Evolutionary conservation across 1,140 invertebrate species (phyloP), one percentile per base, ranked within the genome.

Genomic region (Sitodiplosis mosellana): DNA sequence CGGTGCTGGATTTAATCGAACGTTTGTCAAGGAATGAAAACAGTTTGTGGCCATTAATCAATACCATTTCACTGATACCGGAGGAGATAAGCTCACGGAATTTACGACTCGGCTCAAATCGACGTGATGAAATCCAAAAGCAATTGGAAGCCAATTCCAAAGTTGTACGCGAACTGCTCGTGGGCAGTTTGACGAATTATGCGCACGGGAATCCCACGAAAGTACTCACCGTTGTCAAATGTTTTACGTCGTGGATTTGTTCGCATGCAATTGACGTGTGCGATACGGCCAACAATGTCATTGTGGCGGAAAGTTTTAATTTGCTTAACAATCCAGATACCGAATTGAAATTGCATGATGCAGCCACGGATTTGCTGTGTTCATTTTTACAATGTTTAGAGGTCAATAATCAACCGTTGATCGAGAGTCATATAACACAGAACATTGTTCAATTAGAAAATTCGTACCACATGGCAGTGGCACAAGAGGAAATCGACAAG

Each of bases 31-130:
- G 71, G 51, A 73, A 73, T 37, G 64, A 68, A 15, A 69, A 64
- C 50, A 80, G 76, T 63, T 62, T 81, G 47, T 84, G 78, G 74
- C 81, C 88, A 22, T 65, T 97, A 21, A 61, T 98, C 54, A 90
- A 96, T 75, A 79, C 97, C 49, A 72, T 98, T 37, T 93, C 81
- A 37, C 81, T 95, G 8, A 70, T 97, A 55, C 92, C 93, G n/a
- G 93, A 98, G 75, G 94, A 98, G 77, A 79, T 94, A 33, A 80
- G 81, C 58, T 87, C 80, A 11, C 68, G 83, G 56, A 80, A 78
- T 53, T 66, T 97, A 21, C 79, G 86, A 57, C 68, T 98, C 48
- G 91, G 91, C 20, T 85, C 84, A 50, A 97, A 96, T 68, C 69
- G 94, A 55, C 69, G 92, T 48, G 73, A 81, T 51, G 81, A 93